A percentile compares a stretch with the other conserved stretches of the same genome.
phyloP scores from a whole-genome alignment of 2,888 invertebrate species.

The Ormyrus thymus region DNA sequence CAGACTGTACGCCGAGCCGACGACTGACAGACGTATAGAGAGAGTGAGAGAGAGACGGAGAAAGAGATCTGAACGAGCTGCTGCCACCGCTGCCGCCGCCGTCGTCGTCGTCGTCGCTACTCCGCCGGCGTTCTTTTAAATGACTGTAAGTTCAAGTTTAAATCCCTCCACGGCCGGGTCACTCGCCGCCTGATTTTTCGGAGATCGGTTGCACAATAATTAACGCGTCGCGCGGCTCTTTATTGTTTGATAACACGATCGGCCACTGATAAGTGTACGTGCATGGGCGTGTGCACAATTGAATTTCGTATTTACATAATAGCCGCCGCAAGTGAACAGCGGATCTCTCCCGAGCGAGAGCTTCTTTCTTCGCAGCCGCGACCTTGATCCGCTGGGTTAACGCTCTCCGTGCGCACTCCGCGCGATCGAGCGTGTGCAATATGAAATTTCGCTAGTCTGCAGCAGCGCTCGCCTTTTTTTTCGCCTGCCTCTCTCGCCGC shows the following conservation, averaged over 20 bases:
- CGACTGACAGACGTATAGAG: no score
- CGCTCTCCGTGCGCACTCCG: neutral
- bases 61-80: neutral
- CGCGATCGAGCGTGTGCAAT: no score
- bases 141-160: slow-evolving; percentile 49
- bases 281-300: slow-evolving; percentile 23
- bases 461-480: no score
- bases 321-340: neutral
- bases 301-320: slow-evolving; percentile 27
- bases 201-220: neutral
- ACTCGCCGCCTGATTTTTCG: neutral
- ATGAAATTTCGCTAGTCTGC: no score
- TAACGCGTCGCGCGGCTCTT: slow-evolving; percentile 9
- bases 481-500: no score
- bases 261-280: slow-evolving; percentile 19
- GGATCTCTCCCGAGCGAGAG: neutral
- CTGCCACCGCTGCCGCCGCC: neutral
- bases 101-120: slow-evolving; percentile 4
- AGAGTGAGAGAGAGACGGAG: neutral
- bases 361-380: neutral
- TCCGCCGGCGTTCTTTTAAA: slow-evolving; percentile 47
- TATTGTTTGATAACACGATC: slow-evolving; percentile 50
- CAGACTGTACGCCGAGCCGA: neutral
- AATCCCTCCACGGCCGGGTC: no score
- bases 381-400: slow-evolving; percentile 10